A percentile compares a stretch with the other conserved stretches of the same genome.
phyloP scores from a whole-genome alignment of 2,797 vertebrate species.

The Gymnothorax javanicus region DNA sequence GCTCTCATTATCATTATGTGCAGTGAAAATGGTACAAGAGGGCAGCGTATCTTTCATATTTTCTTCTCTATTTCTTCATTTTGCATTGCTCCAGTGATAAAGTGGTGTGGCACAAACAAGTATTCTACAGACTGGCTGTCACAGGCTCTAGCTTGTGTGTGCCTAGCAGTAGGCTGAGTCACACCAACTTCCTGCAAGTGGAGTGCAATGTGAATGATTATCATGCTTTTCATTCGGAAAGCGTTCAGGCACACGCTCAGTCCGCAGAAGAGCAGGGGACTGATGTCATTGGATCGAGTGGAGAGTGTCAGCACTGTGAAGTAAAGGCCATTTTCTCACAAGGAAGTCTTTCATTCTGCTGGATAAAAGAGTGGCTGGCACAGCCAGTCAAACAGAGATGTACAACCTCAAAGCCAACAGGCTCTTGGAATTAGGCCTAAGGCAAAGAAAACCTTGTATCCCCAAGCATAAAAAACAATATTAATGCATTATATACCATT shows the following conservation, averaged over 20 bases:
- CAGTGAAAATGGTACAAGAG: not conserved
- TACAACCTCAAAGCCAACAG: slow-evolving; percentile 29
- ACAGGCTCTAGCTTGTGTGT: not conserved
- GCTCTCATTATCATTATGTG: not conserved
- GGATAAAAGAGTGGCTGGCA: slow-evolving; percentile 57
- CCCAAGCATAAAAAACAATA: not conserved
- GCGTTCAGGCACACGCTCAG: not conserved
- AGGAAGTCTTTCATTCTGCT: slow-evolving; percentile 56
- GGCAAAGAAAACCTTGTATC: not conserved
- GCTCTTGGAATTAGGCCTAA: slow-evolving; percentile 4
- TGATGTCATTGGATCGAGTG: slow-evolving; percentile 28
- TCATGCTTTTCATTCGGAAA: not conserved
- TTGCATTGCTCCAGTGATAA: not conserved
- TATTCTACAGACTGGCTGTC: not conserved
- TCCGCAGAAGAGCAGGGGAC: slow-evolving; percentile 13
- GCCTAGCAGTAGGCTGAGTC: not conserved
- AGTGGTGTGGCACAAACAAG: not conserved
- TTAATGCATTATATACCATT: not conserved
- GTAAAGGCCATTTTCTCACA: slow-evolving; percentile 29
- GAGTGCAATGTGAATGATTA: not conserved
- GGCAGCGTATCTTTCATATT: not conserved
- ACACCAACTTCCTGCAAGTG: not conserved
- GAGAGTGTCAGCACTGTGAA: slow-evolving; percentile 1
- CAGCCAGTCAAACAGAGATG: slow-evolving; percentile 30
- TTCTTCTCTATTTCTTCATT: slow-evolving; percentile 1